Evolutionary conservation across 1,140 invertebrate species (phyloP).

Genomic region (Sinella curviseta): DNA sequence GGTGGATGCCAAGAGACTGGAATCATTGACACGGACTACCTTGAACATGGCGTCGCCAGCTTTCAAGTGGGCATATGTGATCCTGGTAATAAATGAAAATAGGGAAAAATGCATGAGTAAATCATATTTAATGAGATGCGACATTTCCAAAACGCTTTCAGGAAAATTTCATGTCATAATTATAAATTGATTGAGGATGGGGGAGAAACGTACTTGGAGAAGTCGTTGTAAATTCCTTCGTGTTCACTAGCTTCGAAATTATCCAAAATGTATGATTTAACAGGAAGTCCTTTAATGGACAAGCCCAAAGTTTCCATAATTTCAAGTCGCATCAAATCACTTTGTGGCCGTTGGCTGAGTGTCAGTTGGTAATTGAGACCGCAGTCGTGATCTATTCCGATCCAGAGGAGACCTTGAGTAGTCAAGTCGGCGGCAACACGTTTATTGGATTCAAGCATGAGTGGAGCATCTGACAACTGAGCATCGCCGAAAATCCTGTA

Average conservation of each 20-base stretch:
- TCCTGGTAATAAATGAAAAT: slow-evolving; percentile 51
- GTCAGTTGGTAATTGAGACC: slow-evolving; percentile 78
- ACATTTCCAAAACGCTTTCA: no score
- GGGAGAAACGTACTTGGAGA: slow-evolving; percentile 46
- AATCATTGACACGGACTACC: slow-evolving; percentile 48
- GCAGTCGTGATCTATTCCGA: slow-evolving; percentile 76
- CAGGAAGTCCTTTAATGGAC: slow-evolving; percentile 45
- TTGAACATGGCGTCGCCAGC: slow-evolving; percentile 62
- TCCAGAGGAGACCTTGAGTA: slow-evolving; percentile 74
- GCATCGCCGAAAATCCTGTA: slow-evolving; percentile 43
- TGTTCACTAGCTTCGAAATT: slow-evolving; percentile 47
- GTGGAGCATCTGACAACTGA: slow-evolving; percentile 36
- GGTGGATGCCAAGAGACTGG: slow-evolving; percentile 41
- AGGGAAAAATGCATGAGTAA: slow-evolving; percentile 6
- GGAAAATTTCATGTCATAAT: neutral
- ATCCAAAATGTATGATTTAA: slow-evolving; percentile 38
- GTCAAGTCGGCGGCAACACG: neutral
- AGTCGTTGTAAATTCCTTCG: slow-evolving; percentile 45
- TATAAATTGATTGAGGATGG: neutral
- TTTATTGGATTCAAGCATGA: slow-evolving; percentile 39
- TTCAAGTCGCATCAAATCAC: slow-evolving; percentile 47
- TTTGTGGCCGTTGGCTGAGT: slow-evolving; percentile 49
- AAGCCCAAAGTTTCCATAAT: slow-evolving; percentile 49
- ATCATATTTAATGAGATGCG: neutral
- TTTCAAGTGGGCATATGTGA: slow-evolving; percentile 63